Base-by-base conservation (phyloP, 2,888 invertebrate species). In the Stegophylla sp. region DNA sequence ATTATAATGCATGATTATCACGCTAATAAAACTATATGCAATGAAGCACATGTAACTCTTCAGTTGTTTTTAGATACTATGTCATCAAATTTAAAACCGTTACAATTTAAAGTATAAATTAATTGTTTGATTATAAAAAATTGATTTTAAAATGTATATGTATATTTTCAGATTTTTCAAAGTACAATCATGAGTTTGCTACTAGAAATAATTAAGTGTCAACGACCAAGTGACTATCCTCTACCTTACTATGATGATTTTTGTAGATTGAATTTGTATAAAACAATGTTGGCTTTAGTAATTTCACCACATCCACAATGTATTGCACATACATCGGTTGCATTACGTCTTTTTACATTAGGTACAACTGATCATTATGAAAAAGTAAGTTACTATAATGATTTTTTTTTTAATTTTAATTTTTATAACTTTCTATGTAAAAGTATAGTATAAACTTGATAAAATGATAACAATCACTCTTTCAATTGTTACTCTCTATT, bases 221-320 rank as follows among this genome's bases (percentile, higher is more conserved):
- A 67, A 41, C 12, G 4, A 0, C 69, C 74, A 20, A 28, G 34
- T 53, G 76, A 83, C 15, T 82, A 81, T 59, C 83, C 83, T 34
- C 69, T 82, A 17, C 83, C 83, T 17, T 83, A 83, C 23, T 82
- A 72, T 51, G 43, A 82, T 43, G 74, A 69, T 28, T 69, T 53
- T 26, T 83, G 83, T 71, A 67, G 82, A 43, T 15, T 69, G 4
- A 66, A 81, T 13, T 76, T 83, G 12, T 83, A 82, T n/a, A 76
- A 75, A 28, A 77, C 76, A 71, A 61, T 83, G 66, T 34, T 82
- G 17, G 43, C 82, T 41, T n/a, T 72, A 15, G 67, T 82, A 15
- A 73, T 72, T 3, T 82, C 82, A 59, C 81, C 83, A 34, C 83
- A 82, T 75, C 82, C 83, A 12, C 71, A 75, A 45, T 66, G 81